phyloP scores from a whole-genome alignment of 2,113 vertebrate genomes.

The Melanocharis versteri region DNA sequence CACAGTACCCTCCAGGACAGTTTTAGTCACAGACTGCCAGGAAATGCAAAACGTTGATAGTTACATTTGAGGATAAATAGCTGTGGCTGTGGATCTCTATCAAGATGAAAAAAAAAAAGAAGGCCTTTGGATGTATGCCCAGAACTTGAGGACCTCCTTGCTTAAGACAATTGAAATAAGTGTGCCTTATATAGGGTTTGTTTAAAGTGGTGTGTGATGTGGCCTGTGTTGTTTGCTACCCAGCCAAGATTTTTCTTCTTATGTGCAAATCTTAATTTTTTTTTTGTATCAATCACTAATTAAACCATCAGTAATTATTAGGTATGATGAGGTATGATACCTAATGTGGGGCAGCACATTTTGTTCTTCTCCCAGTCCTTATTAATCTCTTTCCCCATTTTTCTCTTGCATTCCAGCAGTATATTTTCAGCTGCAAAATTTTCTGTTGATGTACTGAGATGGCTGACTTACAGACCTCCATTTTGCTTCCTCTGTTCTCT shows the following conservation, averaged over 20 bases:
- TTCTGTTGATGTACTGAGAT: background rate
- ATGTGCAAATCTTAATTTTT: background rate
- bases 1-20: background rate
- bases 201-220: background rate
- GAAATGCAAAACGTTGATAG: background rate
- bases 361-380: background rate
- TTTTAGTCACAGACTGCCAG: background rate
- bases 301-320: background rate
- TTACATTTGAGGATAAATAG: slow-evolving; percentile 4
- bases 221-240: background rate
- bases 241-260: background rate
- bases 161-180: slow-evolving; percentile 1
- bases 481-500: background rate
- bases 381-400: background rate
- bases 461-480: background rate
- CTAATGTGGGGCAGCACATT: background rate
- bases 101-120: background rate
- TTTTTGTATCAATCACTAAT: background rate
- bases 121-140: slow-evolving; percentile 4
- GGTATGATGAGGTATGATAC: background rate
- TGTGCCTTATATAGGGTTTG: background rate
- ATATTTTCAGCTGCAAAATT: background rate
- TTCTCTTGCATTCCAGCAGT: background rate
- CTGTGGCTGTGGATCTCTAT: background rate
- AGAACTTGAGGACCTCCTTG: slow-evolving; percentile 4